These are phyloP conservation scores for Crypturellus tataupa DNA, from an alignment of 2,797 vertebrate species.

Conservation along the genomic window DNA sequence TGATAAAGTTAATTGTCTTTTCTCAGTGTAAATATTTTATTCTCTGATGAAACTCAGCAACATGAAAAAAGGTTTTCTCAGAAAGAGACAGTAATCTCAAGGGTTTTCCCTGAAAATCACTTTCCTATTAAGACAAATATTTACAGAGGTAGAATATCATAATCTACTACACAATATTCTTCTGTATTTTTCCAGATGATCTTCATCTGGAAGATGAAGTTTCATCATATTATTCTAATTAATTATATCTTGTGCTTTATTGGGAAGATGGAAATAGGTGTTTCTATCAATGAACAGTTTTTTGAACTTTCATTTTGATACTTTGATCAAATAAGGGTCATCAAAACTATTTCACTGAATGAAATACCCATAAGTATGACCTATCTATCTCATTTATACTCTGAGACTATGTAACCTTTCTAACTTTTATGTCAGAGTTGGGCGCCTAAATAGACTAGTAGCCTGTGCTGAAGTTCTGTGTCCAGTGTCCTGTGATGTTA, in stretches of 20 bases:
- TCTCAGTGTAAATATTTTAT: not conserved
- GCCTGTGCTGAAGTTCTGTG: fast-evolving
- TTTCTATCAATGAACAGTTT: not conserved
- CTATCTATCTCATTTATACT: not conserved
- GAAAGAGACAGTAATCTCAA: not conserved
- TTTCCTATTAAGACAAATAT: not conserved
- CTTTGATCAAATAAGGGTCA: not conserved
- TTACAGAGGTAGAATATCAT: not conserved
- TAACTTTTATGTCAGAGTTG: not conserved
- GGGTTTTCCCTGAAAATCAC: not conserved
- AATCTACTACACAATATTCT: not conserved
- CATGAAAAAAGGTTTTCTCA: not conserved
- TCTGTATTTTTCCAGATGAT: not conserved
- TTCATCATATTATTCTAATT: not conserved
- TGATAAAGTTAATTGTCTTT: not conserved
- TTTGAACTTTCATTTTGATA: not conserved
- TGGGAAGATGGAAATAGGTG: not conserved
- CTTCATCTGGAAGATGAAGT: no score
- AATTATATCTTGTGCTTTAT: not conserved
- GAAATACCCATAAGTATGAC: not conserved
- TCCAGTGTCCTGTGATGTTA: fast-evolving
- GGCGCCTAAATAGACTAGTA: not conserved
- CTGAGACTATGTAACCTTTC: not conserved
- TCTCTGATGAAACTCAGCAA: not conserved
- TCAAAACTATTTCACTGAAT: not conserved